phyloP scores from a whole-genome alignment of 2,888 invertebrate species.

The Aphodius granarius region DNA sequence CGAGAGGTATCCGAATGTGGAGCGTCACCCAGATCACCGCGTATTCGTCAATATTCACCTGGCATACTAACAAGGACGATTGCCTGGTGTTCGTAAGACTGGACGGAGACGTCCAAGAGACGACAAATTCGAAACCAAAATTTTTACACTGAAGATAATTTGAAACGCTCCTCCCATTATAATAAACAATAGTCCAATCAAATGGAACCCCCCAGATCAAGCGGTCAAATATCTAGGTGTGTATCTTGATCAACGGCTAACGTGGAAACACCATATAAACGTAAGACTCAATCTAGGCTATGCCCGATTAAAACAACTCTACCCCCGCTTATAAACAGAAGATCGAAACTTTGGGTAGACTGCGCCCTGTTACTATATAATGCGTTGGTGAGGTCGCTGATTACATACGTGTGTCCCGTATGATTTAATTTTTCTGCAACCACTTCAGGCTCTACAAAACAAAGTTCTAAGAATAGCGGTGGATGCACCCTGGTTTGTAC shows the following conservation, averaged over 20 bases:
- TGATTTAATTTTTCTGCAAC: background rate
- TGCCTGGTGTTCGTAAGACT: no score
- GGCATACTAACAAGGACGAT: no score
- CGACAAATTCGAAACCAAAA: background rate
- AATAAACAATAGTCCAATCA: background rate
- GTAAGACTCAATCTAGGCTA: background rate
- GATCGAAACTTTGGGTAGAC: background rate
- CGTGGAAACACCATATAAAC: background rate
- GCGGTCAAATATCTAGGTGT: background rate
- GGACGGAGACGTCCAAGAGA: no score
- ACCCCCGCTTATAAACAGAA: background rate
- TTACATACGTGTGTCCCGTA: background rate
- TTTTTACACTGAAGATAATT: background rate
- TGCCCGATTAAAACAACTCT: background rate
- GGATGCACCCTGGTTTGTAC: constrained; percentile 2
- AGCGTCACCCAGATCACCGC: no score
- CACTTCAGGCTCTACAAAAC: background rate
- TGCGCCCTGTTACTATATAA: constrained; percentile 5
- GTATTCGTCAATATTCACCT: no score
- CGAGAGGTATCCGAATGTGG: no score
- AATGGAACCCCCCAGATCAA: background rate
- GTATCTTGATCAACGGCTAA: background rate
- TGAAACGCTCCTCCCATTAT: background rate
- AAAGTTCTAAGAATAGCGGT: constrained; percentile 3
- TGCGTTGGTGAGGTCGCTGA: background rate